Conservation (phyloP, 2,888 invertebrate genomes). For the Megaustenia siamemsis region DNA sequence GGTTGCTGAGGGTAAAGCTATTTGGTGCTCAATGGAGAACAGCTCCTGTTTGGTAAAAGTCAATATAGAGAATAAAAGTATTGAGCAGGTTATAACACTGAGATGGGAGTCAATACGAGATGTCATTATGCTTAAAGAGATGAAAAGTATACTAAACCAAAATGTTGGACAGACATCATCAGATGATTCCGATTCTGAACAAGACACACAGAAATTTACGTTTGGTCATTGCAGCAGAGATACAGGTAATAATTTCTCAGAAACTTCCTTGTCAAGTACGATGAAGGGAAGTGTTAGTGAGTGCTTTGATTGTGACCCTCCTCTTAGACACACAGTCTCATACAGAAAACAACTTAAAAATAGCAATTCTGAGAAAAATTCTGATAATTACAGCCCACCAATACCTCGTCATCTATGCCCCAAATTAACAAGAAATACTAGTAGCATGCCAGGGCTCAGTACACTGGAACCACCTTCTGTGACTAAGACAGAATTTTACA, state of each 20-base stretch:
- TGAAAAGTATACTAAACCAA: not conserved
- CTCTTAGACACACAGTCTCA: not conserved
- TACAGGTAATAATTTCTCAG: not conserved
- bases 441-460: not conserved
- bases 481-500: not conserved
- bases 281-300: not conserved
- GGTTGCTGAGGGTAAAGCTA: slow-evolving; percentile 8
- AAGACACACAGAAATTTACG: not conserved
- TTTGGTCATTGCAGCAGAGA: not conserved
- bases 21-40: slow-evolving; percentile 39
- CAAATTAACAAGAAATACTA: not conserved
- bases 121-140: slow-evolving; percentile 20
- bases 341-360: not conserved
- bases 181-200: not conserved
- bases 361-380: not conserved
- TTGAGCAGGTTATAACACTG: not conserved
- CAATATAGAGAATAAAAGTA: slow-evolving; percentile 2
- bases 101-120: slow-evolving; percentile 7
- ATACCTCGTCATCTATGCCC: not conserved
- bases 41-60: slow-evolving; percentile 19
- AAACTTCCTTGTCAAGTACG: not conserved
- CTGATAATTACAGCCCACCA: not conserved
- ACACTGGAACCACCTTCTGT: slow-evolving; percentile 22
- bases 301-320: not conserved
- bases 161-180: not conserved